Conservation (phyloP, 2,113 vertebrate species). For the Macquaria ambigua region DNA sequence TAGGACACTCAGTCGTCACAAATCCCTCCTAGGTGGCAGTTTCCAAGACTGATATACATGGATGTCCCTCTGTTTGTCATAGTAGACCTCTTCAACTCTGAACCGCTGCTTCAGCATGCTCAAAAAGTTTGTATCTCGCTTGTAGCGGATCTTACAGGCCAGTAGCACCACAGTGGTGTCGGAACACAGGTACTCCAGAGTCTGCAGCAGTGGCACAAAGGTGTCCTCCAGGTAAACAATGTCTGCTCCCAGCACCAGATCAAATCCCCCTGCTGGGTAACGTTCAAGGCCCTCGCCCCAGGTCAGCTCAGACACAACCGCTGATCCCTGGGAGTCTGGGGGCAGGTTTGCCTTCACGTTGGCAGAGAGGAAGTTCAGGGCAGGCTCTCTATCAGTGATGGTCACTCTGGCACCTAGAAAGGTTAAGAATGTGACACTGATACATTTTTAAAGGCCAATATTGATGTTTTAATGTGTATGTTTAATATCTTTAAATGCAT, state of each 20-base stretch:
- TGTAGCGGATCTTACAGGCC: constrained; percentile 93
- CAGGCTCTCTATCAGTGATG: constrained; percentile 91
- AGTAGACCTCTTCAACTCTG: constrained; percentile 87
- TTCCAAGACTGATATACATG: constrained; percentile 89
- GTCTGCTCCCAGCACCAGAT: constrained; percentile 93
- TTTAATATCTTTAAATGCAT: too few relatives aligned
- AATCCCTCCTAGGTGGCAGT: constrained; percentile 74
- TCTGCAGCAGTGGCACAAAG: constrained; percentile 89
- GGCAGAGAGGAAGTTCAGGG: constrained; percentile 89
- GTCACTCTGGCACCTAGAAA: constrained; percentile 90
- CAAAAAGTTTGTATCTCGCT: constrained; percentile 91
- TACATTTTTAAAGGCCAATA: not conserved
- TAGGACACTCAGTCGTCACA: constrained; percentile 56
- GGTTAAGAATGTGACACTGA: not conserved
- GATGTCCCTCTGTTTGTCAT: constrained; percentile 90
- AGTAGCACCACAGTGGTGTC: constrained; percentile 86
- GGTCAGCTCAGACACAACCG: constrained; percentile 89
- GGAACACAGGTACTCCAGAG: constrained; percentile 89
- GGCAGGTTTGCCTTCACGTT: constrained; percentile 92
- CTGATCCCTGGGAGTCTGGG: constrained; percentile 75
- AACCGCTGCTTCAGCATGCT: constrained; percentile 86
- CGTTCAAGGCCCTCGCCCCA: constrained; percentile 90
- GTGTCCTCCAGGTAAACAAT: constrained; percentile 97
- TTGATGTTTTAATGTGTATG: too few relatives aligned
- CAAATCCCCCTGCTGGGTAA: constrained; percentile 87